Evolutionary conservation across 2,797 vertebrate species (phyloP).

Genomic region (Pseudomugil tenellus): DNA sequence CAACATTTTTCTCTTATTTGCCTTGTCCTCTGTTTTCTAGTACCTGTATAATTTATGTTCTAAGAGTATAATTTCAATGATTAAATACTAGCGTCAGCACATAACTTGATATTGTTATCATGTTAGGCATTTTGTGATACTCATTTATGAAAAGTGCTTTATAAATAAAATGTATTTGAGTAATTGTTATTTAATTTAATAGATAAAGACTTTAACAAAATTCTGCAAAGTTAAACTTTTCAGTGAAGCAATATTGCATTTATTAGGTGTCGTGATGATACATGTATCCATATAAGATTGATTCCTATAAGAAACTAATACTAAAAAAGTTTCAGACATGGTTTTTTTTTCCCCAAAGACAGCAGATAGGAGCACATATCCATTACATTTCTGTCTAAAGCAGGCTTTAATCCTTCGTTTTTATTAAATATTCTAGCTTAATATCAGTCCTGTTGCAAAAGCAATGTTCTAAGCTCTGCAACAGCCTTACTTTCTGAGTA

Average conservation of each 20-base stretch:
- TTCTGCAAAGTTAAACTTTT: background rate
- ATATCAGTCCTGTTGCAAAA: background rate
- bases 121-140: too few species aligned
- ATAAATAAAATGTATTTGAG: too few species aligned
- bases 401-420: background rate
- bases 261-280: background rate
- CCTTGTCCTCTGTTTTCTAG: conserved; percentile 7
- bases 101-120: background rate
- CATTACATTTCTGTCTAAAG: background rate
- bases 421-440: background rate
- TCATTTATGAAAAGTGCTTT: too few species aligned
- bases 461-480: background rate
- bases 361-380: background rate
- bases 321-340: background rate
- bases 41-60: background rate
- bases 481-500: background rate
- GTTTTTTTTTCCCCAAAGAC: background rate
- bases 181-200: background rate
- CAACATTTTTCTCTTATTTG: conserved; percentile 10
- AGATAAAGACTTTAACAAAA: background rate
- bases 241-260: background rate
- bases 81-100: background rate
- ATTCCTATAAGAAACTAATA: background rate
- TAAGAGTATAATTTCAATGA: background rate
- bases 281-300: background rate